Conservation (phyloP, 64 coral and sea anemone species). For the Montipora foliosa region DNA sequence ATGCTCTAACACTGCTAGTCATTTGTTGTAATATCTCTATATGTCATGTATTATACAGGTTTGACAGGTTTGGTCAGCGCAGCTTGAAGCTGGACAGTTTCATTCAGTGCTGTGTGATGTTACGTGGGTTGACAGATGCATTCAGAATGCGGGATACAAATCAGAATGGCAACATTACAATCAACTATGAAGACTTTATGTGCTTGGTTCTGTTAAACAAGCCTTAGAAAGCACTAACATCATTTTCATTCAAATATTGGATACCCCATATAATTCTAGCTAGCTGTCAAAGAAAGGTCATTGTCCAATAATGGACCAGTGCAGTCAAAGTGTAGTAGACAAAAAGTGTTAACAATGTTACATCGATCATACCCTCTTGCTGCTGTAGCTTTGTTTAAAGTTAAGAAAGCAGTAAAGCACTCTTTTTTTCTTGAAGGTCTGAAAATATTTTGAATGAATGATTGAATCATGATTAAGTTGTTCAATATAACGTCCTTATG, state of each 20-base stretch:
- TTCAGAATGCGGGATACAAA: conserved; percentile 66
- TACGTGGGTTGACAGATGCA: conserved; percentile 77
- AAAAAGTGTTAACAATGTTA: too few species aligned
- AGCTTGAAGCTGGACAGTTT: conserved; percentile 80
- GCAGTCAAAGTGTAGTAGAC: too few species aligned
- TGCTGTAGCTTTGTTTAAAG: too few species aligned
- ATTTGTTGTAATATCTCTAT: not conserved
- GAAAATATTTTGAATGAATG: too few species aligned
- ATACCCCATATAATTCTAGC: not conserved
- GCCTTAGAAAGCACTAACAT: conserved; percentile 14
- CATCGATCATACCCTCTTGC: too few species aligned
- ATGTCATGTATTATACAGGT: conserved; percentile 13
- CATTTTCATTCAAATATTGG: not conserved
- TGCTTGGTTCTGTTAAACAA: conserved; percentile 84
- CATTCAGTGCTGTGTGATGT: conserved; percentile 90
- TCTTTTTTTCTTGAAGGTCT: too few species aligned
- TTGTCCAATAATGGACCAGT: too few species aligned
- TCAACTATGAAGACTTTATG: conserved; percentile 91
- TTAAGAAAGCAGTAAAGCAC: too few species aligned
- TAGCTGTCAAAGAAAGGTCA: too few species aligned
- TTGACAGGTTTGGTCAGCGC: conserved; percentile 69
- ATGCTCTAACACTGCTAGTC: not conserved
- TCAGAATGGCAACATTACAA: conserved; percentile 61
- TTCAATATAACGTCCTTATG: too few species aligned
- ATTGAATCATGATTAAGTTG: too few species aligned